phyloP scores from a whole-genome alignment of 1,140 invertebrate species.

The Fopius arisanus region DNA sequence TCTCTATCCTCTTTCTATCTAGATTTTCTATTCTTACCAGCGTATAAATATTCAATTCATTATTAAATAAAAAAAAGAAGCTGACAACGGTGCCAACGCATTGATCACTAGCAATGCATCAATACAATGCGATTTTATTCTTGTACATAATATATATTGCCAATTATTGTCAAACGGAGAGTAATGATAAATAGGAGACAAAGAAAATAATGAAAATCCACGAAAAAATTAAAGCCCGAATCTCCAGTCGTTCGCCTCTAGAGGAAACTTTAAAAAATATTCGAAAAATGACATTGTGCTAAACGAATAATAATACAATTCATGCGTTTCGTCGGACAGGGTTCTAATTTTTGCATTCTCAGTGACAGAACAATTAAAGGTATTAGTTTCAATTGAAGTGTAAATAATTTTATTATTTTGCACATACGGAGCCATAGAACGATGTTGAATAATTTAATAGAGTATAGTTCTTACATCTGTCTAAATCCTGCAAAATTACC shows the following conservation, averaged over 20 bases:
- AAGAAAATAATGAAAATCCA: not conserved
- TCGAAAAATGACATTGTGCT: not conserved
- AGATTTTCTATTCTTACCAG: not conserved
- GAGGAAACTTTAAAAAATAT: not conserved
- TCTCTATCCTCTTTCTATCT: constrained; percentile 1
- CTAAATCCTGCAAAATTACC: constrained; percentile 24
- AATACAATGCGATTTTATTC: not conserved
- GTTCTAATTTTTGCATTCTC: constrained; percentile 1
- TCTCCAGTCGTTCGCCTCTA: not conserved
- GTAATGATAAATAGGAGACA: not conserved
- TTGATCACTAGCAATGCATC: constrained; percentile 5
- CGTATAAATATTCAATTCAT: not conserved
- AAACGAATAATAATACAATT: not conserved
- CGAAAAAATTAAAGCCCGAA: not conserved
- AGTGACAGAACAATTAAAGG: not conserved
- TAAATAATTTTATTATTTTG: constrained; percentile 18
- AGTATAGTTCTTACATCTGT: constrained; percentile 46
- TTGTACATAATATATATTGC: not conserved
- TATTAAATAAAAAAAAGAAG: constrained; percentile 3
- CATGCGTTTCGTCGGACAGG: not conserved
- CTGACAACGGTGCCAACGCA: not conserved
- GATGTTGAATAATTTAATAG: constrained; percentile 35
- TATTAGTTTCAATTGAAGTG: no score
- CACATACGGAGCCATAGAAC: constrained; percentile 19
- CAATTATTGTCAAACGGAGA: not conserved